phyloP scores from a whole-genome alignment of 1,140 invertebrate species.

The Apis mellifera region Amel_HAv3.1 CM009941.2:10183501-10184000 shows the following conservation, averaged over 20 bases:
- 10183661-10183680: no score
- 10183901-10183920: neutral
- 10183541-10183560: neutral
- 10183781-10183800: neutral
- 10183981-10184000: no score
- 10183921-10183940: neutral
- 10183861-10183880: neutral
- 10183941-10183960: no score
- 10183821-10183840: slow-evolving; percentile 1
- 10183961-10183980: no score
- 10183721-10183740: no score
- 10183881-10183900: slow-evolving; percentile 32
- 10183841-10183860: slow-evolving; percentile 1
- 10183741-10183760: neutral
- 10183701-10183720: no score
- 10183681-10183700: neutral
- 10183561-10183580: no score
- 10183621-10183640: no score
- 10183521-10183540: no score
- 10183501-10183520: neutral
- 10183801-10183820: slow-evolving; percentile 26
- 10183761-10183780: no score
- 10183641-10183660: no score
- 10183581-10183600: no score
- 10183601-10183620: neutral